phyloP scores from a whole-genome alignment of 2,113 vertebrate species.

The Struthidea cinerea region DNA sequence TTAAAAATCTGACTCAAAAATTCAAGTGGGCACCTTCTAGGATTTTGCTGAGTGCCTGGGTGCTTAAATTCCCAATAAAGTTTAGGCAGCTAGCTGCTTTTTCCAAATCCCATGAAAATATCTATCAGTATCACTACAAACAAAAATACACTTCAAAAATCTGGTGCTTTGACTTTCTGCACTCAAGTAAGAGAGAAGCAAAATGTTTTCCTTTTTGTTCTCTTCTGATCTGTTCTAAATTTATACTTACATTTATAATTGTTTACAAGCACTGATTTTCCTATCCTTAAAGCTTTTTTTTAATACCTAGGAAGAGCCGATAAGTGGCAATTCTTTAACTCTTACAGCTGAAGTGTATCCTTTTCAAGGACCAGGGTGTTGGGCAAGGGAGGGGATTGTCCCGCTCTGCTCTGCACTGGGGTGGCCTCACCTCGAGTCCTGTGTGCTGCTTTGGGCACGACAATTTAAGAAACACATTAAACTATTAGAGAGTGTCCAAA shows the following conservation, averaged over 20 bases:
- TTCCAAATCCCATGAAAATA: background rate
- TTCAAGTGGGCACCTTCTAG: background rate
- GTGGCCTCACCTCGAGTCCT: background rate
- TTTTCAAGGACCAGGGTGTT: background rate
- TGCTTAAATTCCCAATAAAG: background rate
- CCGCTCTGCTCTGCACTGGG: background rate
- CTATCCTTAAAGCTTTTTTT: background rate
- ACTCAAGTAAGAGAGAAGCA: background rate
- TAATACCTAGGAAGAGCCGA: background rate
- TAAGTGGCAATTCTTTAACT: background rate
- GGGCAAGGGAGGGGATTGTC: background rate
- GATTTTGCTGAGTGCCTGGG: background rate
- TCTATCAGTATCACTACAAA: background rate
- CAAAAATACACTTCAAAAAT: background rate
- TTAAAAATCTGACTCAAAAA: slow-evolving; percentile 12
- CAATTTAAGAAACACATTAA: background rate
- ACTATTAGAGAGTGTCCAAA: background rate
- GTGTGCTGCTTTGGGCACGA: background rate
- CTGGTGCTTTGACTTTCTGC: background rate
- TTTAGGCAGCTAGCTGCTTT: background rate
- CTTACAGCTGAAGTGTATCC: background rate
- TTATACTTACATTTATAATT: background rate
- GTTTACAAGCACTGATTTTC: background rate
- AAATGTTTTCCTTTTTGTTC: background rate
- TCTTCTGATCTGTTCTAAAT: background rate